These are phyloP conservation scores for Ichneumoninae sp. DNA, from an alignment of 2,888 invertebrate genomes.

Conservation along the genomic window DNA sequence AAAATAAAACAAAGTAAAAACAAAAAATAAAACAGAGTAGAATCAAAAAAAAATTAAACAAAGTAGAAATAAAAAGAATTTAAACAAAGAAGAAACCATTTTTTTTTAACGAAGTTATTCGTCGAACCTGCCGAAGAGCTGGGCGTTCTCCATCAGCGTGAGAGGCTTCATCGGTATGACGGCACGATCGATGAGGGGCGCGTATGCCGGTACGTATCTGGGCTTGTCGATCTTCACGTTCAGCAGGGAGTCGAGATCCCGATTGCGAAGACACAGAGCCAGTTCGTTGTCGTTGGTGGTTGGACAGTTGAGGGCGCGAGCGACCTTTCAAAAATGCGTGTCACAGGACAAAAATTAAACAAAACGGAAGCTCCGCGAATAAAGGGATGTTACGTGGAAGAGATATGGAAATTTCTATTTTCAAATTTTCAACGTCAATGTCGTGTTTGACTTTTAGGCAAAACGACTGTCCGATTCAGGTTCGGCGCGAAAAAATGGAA, in stretches of 20 bases:
- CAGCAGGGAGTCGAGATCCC: conserved; percentile 78
- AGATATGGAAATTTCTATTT: too few species aligned
- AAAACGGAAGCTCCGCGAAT: not conserved
- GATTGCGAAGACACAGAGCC: conserved; percentile 86
- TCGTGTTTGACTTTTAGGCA: too few species aligned
- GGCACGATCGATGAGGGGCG: conserved; percentile 94
- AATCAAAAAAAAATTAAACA: not conserved
- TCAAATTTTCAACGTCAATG: too few species aligned
- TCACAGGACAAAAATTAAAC: not conserved
- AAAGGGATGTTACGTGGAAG: too few species aligned
- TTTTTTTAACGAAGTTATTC: not conserved
- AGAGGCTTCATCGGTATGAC: conserved; percentile 93
- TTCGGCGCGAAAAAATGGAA: too few species aligned
- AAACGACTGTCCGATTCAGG: too few species aligned
- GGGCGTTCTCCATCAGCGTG: conserved; percentile 90
- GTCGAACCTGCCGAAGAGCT: conserved; percentile 90
- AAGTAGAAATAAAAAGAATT: not conserved
- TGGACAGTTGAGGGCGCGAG: conserved; percentile 92
- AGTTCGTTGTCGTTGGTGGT: conserved; percentile 86
- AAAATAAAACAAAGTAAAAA: not conserved
- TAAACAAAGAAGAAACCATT: not conserved
- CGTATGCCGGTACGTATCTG: conserved; percentile 93
- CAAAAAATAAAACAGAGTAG: not conserved
- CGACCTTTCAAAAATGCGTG: conserved; percentile 84
- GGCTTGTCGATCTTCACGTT: conserved; percentile 84